Percentiles rank a stretch among this genome's conserved stretches.
phyloP scores from a whole-genome alignment of 1,140 invertebrate species.

The Brachionus sp. region DNA sequence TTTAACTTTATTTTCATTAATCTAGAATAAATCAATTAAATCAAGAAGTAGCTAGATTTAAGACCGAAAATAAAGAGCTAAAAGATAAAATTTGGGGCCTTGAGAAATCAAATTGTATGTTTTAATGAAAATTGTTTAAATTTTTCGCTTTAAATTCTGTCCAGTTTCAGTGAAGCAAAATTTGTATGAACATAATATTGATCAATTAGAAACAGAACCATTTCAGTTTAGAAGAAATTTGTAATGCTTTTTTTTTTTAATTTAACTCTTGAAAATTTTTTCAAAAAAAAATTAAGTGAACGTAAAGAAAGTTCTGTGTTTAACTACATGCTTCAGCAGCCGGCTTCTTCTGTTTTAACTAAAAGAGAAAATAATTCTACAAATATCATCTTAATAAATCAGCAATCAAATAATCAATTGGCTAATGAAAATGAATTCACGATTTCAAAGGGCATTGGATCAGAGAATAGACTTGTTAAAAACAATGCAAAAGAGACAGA shows the following conservation, averaged over 20 bases:
- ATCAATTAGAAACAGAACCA: background rate
- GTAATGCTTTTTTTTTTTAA: background rate
- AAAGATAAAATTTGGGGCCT: background rate
- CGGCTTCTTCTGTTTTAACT: background rate
- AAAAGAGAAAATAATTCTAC: background rate
- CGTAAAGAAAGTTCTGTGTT: background rate
- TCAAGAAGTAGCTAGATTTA: background rate
- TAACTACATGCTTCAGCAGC: constrained; percentile 7
- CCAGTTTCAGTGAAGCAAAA: background rate
- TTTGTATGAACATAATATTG: background rate
- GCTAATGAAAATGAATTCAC: background rate
- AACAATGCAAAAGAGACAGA: background rate
- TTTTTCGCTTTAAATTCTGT: background rate
- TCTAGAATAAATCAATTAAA: constrained; percentile 1
- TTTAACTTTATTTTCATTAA: background rate
- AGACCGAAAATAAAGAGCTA: constrained; percentile 5
- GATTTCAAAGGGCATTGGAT: background rate
- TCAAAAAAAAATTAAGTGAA: background rate
- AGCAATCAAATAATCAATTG: background rate
- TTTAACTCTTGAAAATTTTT: background rate
- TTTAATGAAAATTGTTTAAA: background rate
- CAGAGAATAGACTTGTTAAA: background rate
- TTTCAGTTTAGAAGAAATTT: background rate
- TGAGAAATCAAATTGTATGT: background rate
- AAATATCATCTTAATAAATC: constrained; percentile 25